Evolutionary conservation across 2,797 vertebrate species (phyloP).

Genomic region (Pseudochromis fuscus): DNA sequence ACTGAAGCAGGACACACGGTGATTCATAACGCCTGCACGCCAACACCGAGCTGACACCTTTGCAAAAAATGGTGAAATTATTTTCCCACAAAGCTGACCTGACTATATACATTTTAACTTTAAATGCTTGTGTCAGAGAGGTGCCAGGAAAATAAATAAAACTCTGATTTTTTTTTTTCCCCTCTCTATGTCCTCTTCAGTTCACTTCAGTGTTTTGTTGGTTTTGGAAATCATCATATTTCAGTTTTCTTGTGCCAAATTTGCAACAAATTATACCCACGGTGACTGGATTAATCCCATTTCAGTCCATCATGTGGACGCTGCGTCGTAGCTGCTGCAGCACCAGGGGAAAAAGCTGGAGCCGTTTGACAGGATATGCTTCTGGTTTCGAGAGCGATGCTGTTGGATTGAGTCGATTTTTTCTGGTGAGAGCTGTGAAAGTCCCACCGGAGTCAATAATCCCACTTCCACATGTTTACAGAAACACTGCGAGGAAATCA

Average conservation of each 20-base stretch:
- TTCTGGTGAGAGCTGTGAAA: neutral
- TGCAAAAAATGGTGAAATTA: too few species aligned
- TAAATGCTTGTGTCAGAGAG: neutral
- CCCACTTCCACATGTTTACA: neutral
- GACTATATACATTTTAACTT: neutral
- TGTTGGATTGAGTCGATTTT: neutral
- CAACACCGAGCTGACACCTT: too few species aligned
- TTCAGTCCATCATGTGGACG: slow-evolving; percentile 37
- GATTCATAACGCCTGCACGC: too few species aligned
- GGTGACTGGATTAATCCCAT: slow-evolving; percentile 29
- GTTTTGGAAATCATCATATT: slow-evolving; percentile 20
- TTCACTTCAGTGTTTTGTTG: slow-evolving; percentile 21
- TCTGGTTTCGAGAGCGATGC: neutral
- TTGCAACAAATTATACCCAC: neutral
- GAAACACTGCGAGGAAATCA: neutral
- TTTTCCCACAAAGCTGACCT: neutral
- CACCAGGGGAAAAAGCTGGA: slow-evolving; percentile 8
- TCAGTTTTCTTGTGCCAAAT: neutral
- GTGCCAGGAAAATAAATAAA: slow-evolving; percentile 33
- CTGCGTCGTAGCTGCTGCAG: slow-evolving; percentile 9
- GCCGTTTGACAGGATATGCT: neutral
- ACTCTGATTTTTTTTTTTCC: neutral
- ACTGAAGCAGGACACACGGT: too few species aligned
- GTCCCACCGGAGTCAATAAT: neutral
- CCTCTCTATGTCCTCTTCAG: slow-evolving; percentile 17